Base-by-base conservation (phyloP, 1,140 invertebrate species). In the Limonius californicus region DNA sequence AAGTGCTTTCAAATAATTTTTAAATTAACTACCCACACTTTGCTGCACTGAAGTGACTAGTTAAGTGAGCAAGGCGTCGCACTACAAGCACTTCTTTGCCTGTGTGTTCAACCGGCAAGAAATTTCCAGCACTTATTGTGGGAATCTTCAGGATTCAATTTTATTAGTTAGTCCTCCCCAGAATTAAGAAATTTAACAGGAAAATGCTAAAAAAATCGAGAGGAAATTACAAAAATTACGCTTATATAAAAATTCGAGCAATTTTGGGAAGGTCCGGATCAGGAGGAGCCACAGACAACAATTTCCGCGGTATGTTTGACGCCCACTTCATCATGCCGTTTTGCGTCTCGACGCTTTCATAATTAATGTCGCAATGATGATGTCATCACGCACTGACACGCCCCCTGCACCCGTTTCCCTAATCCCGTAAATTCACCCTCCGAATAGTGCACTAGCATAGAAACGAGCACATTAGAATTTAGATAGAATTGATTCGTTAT, bases 291-390 rank as follows among this genome's bases (percentile, higher is more conserved):
- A 4, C 54, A 23, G 54, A 23, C 19, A 14, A 32, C 19, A 55
- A 55, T 55, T 55, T 55, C 54, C 54, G 54, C 15, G n/a, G 18
- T 16, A 32, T 16, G 4, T 55, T 55, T 32, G n/a, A 23, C 54
- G 54, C 54, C 54, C 19, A 55, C 54, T 23, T 32, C 27, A 14
- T 55, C 54, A 16, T 27, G 12, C 27, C 21, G 54, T 32, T 55
- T 27, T 32, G n/a, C 54, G 54, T 55, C 54, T 32, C 1, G n/a
- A 32, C 2, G 18, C 54, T 32, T 55, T 15, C 7, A 55, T 55
- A 55, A 55, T 55, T 55, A 55, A 55, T 55, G 21, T 23, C 21
- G 20, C 54, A 14, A 55, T 55, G 54, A 55, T 55, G 54, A 55
- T 55, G 54, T 55, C 54, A 55, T 55, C 54, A 55, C 27, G 54